These are phyloP conservation scores for Manis crassicaudata DNA, from an alignment of 2,797 vertebrate species.

Conservation along the genomic window DNA sequence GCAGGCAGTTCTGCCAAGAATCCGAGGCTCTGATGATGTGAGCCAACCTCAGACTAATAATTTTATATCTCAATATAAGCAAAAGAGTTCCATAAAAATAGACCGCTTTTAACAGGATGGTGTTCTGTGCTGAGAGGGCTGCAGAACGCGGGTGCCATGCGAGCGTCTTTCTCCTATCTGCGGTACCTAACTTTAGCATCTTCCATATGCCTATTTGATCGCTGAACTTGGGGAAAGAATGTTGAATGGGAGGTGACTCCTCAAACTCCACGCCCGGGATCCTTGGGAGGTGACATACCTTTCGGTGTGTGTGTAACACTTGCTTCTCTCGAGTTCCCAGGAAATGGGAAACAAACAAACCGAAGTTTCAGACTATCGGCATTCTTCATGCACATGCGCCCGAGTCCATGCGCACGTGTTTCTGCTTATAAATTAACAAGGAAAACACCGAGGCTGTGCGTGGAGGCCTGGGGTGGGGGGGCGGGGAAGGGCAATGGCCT, in stretches of 20 bases:
- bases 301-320: slow-evolving; percentile 19
- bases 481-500: neutral
- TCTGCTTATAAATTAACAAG: neutral
- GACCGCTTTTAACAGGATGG: slow-evolving; percentile 89
- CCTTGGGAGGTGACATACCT: slow-evolving; percentile 79
- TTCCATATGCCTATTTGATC: slow-evolving; percentile 90
- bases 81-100: slow-evolving; percentile 91
- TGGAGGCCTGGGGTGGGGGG: neutral
- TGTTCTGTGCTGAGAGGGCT: slow-evolving; percentile 86
- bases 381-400: rapidly evolving
- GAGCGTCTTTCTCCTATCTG: slow-evolving; percentile 85
- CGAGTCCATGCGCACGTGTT: rapidly evolving
- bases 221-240: slow-evolving; percentile 84
- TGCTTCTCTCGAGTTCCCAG: slow-evolving; percentile 39
- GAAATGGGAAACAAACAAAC: slow-evolving; percentile 62
- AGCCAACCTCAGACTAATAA: slow-evolving; percentile 91
- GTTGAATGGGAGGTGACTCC: slow-evolving; percentile 78
- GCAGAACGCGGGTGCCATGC: slow-evolving; percentile 83
- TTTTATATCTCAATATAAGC: slow-evolving; percentile 91
- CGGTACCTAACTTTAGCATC: slow-evolving; percentile 88
- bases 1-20: slow-evolving; percentile 88
- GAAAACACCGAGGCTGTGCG: rapidly evolving
- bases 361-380: neutral
- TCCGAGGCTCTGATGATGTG: slow-evolving; percentile 87
- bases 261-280: slow-evolving; percentile 64